These are phyloP conservation scores for Bubo scandiacus DNA, from an alignment of 2,113 vertebrate genomes.

Conservation along the genomic window DNA sequence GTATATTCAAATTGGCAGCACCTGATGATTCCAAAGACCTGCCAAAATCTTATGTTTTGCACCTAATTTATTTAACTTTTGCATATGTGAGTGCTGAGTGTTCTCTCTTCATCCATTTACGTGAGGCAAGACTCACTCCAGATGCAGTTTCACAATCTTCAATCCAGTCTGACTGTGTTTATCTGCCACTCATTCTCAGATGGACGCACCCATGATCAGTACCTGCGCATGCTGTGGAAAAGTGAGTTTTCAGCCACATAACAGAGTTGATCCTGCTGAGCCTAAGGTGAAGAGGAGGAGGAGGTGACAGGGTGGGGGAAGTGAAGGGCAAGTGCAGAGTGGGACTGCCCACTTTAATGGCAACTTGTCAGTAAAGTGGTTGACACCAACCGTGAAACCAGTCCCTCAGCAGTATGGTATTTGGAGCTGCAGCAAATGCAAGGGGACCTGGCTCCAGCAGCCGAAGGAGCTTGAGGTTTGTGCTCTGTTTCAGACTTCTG, in stretches of 20 bases:
- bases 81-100: not conserved
- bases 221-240: not conserved
- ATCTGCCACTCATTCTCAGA: not conserved
- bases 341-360: not conserved
- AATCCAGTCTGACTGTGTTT: not conserved
- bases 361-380: not conserved
- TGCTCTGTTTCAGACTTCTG: not conserved
- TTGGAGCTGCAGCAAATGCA: not conserved
- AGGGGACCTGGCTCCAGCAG: not conserved
- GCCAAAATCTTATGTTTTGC: not conserved
- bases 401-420: not conserved
- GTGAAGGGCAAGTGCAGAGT: not conserved
- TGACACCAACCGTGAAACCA: not conserved
- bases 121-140: not conserved
- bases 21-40: not conserved
- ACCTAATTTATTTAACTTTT: constrained; percentile 22
- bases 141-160: not conserved
- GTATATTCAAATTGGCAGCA: not conserved
- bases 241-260: not conserved
- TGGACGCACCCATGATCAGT: not conserved
- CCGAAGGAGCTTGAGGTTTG: not conserved
- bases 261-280: not conserved
- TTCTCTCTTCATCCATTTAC: not conserved
- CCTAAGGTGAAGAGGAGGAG: not conserved
- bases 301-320: not conserved